These are phyloP conservation scores for Corythaeola cristata DNA, from an alignment of 2,113 vertebrate species.

Conservation along the genomic window DNA sequence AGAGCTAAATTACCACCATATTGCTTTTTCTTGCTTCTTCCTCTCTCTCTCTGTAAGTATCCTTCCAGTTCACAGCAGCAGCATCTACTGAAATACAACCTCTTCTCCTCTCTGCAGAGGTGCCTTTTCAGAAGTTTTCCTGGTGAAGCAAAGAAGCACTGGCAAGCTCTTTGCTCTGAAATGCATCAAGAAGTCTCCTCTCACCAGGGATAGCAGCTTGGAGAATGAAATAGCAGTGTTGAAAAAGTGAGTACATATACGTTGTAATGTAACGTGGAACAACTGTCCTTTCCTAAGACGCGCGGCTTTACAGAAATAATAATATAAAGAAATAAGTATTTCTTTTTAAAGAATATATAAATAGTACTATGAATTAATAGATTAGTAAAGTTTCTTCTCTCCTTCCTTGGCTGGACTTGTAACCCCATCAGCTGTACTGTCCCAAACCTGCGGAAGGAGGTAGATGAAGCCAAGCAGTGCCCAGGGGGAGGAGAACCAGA, in stretches of 20 bases:
- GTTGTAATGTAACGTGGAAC: not conserved
- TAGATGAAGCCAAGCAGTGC: not conserved
- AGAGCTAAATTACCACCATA: not conserved
- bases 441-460: not conserved
- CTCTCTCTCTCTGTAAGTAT: not conserved
- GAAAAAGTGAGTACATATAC: constrained; percentile 80
- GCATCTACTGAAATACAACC: not conserved
- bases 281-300: not conserved
- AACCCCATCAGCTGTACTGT: not conserved
- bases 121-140: constrained; percentile 92
- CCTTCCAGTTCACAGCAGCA: not conserved
- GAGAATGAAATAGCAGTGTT: constrained; percentile 94
- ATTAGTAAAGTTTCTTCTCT: not conserved
- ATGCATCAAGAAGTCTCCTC: constrained; percentile 91
- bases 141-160: constrained; percentile 88
- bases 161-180: constrained; percentile 91
- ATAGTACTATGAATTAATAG: not conserved
- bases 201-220: constrained; percentile 84
- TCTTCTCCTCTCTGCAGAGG: constrained; percentile 76
- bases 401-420: not conserved
- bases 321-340: not conserved
- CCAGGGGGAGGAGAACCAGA: not conserved
- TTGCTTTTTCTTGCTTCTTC: not conserved
- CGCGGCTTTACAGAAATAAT: not conserved
- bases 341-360: not conserved